Evolutionary conservation across 2,797 vertebrate species (phyloP), one percentile per base, ranked within the genome.

Genomic region (Hylomyscus alleni): DNA sequence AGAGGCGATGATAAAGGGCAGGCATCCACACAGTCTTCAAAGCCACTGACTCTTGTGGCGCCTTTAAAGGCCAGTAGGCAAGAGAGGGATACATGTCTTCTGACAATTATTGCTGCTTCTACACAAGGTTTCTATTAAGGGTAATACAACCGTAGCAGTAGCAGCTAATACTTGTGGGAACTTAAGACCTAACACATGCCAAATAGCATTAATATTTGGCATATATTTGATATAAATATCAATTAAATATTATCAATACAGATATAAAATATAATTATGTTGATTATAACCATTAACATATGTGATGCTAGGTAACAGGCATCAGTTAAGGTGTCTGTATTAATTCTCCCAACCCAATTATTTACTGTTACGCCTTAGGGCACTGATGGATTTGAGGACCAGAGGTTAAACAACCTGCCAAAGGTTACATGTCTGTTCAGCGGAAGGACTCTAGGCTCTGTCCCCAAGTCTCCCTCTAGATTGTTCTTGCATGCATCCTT

Each of bases 91-190:
- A n/a, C 0, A 2, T 17, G n/a, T 52, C 56, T 76, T 6, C 26
- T 2, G 26, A 12, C 7, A 6, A 14, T 22, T 17, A 58, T 80
- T 82, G 54, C 17, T 6, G 24, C 26, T 6, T 29, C 8, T 0
- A 0, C 0, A 54, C 0, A 34, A 37, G 89, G 54, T 44, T 77
- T 37, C 75, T 11, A 15, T 24, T 19, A 87, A 76, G 12, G 31
- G 4, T 13, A 24, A 47, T 34, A 11, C 2, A 58, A 7, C 26
- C 3, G 6, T 0, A 10, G 34, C 15, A 13, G 20, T 1, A 62
- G 56, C 1, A 12, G 17, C 52, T 73, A 54, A 73, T 12, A 73
- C 4, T 65, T 76, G 69, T 2, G 26, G 67, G n/a, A 47, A 10
- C 17, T 69, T 34, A 65, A 90, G 78, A 90, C n/a, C 19, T 54